Percentiles rank a stretch among this genome's conserved stretches.
These are phyloP conservation scores for Gymnothorax reevesii DNA, from an alignment of 2,797 vertebrate genomes.

Conservation along the genomic window DNA sequence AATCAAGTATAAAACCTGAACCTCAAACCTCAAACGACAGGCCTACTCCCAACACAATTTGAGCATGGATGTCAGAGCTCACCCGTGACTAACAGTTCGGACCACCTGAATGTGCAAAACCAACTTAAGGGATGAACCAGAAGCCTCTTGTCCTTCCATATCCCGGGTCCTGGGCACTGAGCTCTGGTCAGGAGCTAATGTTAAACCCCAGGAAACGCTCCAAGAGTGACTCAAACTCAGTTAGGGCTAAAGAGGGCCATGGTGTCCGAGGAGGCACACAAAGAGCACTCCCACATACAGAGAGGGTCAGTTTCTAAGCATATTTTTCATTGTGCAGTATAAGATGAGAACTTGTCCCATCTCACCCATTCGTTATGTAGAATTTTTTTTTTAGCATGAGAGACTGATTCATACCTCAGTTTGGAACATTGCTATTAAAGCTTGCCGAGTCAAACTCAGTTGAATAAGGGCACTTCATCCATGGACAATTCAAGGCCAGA, in stretches of 20 bases:
- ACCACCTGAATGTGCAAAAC: background rate
- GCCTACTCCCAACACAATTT: background rate
- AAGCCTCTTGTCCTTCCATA: constrained; percentile 44
- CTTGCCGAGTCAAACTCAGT: background rate
- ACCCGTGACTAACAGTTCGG: background rate
- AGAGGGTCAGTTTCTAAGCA: background rate
- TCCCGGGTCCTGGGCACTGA: constrained; percentile 35
- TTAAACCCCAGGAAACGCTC: constrained; percentile 38
- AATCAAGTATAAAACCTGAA: background rate
- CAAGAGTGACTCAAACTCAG: constrained; percentile 26
- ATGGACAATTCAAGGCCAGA: background rate
- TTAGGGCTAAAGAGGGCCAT: background rate
- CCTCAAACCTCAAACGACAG: background rate
- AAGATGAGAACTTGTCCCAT: background rate
- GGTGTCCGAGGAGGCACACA: background rate
- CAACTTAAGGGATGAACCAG: constrained; percentile 21
- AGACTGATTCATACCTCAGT: background rate
- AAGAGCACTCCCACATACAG: background rate
- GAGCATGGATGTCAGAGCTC: background rate
- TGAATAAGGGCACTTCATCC: background rate
- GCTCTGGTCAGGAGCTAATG: constrained; percentile 43
- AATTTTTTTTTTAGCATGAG: background rate
- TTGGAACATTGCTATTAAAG: background rate
- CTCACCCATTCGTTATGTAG: too few species aligned
- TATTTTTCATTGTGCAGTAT: background rate